A percentile compares a stretch with the other conserved stretches of the same genome.
Conservation (phyloP, 2,113 vertebrate genomes). For the Tonatia bakeri region DNA sequence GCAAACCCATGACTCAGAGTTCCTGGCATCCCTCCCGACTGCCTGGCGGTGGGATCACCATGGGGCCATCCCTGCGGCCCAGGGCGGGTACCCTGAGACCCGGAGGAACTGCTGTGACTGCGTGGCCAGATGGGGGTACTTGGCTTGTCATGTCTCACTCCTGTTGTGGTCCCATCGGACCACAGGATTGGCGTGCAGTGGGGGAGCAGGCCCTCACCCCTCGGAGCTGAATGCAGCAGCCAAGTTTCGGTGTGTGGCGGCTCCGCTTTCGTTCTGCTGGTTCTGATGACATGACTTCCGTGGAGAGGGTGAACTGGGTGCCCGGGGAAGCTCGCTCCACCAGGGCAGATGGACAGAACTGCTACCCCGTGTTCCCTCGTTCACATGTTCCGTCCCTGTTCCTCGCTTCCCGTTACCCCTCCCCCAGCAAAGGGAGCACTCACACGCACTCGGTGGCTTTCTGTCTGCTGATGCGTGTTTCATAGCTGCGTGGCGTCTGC, state of each 20-base stretch:
- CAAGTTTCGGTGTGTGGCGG: neutral
- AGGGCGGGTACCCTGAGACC: neutral
- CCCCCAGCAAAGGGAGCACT: neutral
- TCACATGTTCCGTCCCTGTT: neutral
- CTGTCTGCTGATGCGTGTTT: neutral
- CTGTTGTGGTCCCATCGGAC: neutral
- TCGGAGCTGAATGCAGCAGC: neutral
- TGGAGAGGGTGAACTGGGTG: fast-evolving
- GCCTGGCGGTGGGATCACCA: neutral
- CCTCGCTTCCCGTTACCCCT: neutral
- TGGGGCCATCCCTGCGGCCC: neutral
- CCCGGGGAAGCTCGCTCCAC: neutral
- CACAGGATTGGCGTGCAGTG: neutral
- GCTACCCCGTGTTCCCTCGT: neutral
- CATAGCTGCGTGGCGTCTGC: too few species aligned
- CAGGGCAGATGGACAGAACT: neutral
- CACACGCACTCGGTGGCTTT: neutral
- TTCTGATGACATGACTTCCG: too few species aligned
- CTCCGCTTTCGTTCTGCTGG: neutral
- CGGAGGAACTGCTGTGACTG: neutral
- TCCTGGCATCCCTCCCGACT: neutral
- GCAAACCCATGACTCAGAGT: neutral
- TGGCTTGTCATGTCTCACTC: neutral
- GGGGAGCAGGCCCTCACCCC: fast-evolving
- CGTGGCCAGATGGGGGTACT: neutral